Evolutionary conservation across 2,888 invertebrate species (phyloP), one percentile per base, ranked within the genome.

Genomic region (Lepetodrilus schrolli): DNA sequence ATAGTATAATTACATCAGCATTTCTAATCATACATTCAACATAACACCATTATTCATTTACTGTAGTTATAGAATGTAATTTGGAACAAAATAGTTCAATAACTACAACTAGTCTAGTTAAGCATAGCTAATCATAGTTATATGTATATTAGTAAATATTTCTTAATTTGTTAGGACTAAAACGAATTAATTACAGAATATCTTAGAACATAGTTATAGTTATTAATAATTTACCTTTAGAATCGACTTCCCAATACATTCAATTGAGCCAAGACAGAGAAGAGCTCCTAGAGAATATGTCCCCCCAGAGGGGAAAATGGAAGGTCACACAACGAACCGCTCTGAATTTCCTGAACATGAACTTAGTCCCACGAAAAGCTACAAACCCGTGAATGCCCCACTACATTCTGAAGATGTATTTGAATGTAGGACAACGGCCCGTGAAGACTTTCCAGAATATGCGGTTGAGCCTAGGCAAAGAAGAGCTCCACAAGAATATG

Each of bases 351-450:
- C 36, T 26, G 74, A 74, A 58, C 74, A 75, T 50, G 37, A 66
- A 34, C 43, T 74, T 0, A 51, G 72, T 4, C 75, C 74, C 10
- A 48, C 77, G 13, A 37, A 74, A n/a, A 38, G 26, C 23, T 68
- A 65, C 58, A 75, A 50, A 30, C 79, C 75, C 0, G 66, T 38
- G 21, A 66, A 75, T 23, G 20, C 37, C 20, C 20, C 21, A 21
- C 38, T 23, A n/a, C 4, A 20, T n/a, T 66, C 66, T 13, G 43
- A 37, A 0, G 66, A 66, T 21, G 43, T 43, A 2, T 43, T 66
- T 43, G 58, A 79, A 85, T 75, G 84, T 38, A 71, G 26, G 78
- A 48, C 88, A 89, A 73, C 90, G 77, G 74, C 81, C 80, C 48
- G 75, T 72, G 26, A 82, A 82, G 58, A 58, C 34, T 58, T 30